These are phyloP conservation scores for Dasypogon diadema DNA, from an alignment of 2,888 invertebrate species.

Conservation along the genomic window DNA sequence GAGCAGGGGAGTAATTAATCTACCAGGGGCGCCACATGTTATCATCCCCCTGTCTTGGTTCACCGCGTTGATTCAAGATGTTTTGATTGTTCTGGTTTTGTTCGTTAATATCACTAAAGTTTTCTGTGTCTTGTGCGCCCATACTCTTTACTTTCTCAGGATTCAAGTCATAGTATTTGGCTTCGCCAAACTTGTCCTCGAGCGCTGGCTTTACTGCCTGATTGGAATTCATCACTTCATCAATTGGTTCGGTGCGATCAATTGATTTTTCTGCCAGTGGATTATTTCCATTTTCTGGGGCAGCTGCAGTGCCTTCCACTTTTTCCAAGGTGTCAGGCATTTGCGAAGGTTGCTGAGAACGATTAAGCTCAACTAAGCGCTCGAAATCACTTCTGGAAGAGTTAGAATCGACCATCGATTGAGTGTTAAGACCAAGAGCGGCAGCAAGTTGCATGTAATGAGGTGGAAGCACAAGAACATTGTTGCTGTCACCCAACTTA, in stretches of 20 bases:
- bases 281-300: neutral
- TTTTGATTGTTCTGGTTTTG: slow-evolving; percentile 61
- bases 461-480: slow-evolving; percentile 72
- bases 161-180: slow-evolving; percentile 1
- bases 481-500: slow-evolving; percentile 69
- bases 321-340: slow-evolving; percentile 55
- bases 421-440: slow-evolving; percentile 67
- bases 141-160: slow-evolving; percentile 20
- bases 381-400: slow-evolving; percentile 66
- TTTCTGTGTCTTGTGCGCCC: slow-evolving; percentile 19
- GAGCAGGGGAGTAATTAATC: slow-evolving; percentile 27
- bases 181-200: slow-evolving; percentile 17
- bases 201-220: neutral
- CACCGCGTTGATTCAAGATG: slow-evolving; percentile 59
- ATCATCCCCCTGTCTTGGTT: slow-evolving; percentile 64
- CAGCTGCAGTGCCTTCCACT: slow-evolving; percentile 47
- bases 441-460: slow-evolving; percentile 73
- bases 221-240: slow-evolving; percentile 12
- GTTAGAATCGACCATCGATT: slow-evolving; percentile 63
- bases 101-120: slow-evolving; percentile 57
- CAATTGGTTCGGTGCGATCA: slow-evolving; percentile 52
- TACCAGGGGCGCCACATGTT: slow-evolving; percentile 73
- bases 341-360: slow-evolving; percentile 59
- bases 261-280: slow-evolving; percentile 46
- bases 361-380: slow-evolving; percentile 65